Evolutionary conservation across 2,797 vertebrate species (phyloP).

Genomic region (Ceryle rudis): DNA sequence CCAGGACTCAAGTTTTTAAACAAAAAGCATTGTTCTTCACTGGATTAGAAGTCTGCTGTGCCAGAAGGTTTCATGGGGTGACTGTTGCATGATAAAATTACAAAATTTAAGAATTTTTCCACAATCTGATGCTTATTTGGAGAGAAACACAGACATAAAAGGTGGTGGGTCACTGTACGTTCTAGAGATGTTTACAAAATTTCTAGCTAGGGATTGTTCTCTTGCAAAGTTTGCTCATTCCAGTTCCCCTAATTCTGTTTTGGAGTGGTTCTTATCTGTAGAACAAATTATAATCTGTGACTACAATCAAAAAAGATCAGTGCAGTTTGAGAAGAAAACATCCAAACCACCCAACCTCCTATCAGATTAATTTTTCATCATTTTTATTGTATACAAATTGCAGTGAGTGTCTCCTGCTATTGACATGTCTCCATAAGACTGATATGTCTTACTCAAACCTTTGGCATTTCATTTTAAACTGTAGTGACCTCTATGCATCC

Average conservation of each 20-base stretch:
- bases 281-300: conserved; percentile 25
- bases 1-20: not conserved
- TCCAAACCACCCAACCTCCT: not conserved
- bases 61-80: not conserved
- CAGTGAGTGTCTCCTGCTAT: not conserved
- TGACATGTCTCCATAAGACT: not conserved
- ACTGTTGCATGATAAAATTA: not conserved
- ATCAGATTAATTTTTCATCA: not conserved
- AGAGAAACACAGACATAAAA: not conserved
- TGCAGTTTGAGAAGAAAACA: not conserved
- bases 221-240: not conserved
- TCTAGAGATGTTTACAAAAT: not conserved
- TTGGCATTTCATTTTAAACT: not conserved
- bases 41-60: not conserved
- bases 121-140: not conserved
- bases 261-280: not conserved
- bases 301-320: conserved; percentile 17
- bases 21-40: not conserved
- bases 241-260: conserved; percentile 11
- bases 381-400: not conserved
- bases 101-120: not conserved
- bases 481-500: not conserved
- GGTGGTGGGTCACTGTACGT: not conserved
- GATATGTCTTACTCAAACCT: not conserved
- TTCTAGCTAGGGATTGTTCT: not conserved